Evolutionary conservation across 2,797 vertebrate genomes (phyloP), one percentile per base, ranked within the genome.

Genomic region (Cichlasoma orientale): DNA sequence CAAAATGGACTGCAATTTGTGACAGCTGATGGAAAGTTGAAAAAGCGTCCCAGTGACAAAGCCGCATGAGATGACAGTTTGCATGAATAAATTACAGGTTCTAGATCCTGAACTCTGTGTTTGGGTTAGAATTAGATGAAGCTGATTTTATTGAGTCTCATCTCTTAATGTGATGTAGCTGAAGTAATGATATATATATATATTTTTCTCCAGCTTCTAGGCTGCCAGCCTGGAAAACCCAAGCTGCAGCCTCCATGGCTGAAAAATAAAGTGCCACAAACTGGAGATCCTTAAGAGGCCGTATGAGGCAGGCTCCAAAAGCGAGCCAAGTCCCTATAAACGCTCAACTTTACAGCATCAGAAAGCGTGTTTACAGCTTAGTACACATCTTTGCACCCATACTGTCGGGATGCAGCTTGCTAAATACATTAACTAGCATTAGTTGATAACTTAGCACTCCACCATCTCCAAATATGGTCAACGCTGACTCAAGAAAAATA

Each of bases 1-100:
- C 81, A 72, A 86, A 90, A 87, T 61, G 77, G 74, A 71, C 74
- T 66, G 75, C 81, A 88, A 83, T 89, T 86, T 86, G 54, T 76
- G 84, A 83, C 21, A 44, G 82, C 52, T 73, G 86, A 85, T 61
- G 69, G 78, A 79, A 88, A 79, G 82, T 77, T 75, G 66, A 82
- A 79, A 90, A 83, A 68, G 74, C 69, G 33, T 56, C 71, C 78
- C 6, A 18, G 76, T 23, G 78, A 88, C 80, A 80, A 86, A 86
- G 70, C 85, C 58, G 31, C 54, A 36, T 80, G 77, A 53, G 77
- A 77, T 77, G 83, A 82, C 79, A 84, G 71, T 75, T 72, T 86
- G 77, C 36, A 58, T 79, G 79, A 80, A 85, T 89, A 78, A 75
- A 90, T 86, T 56, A 71, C 14, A 21, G 54, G 38, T 75, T 78